phyloP scores from a whole-genome alignment of 1,140 invertebrate genomes.

The Cotesia chilonis region DNA sequence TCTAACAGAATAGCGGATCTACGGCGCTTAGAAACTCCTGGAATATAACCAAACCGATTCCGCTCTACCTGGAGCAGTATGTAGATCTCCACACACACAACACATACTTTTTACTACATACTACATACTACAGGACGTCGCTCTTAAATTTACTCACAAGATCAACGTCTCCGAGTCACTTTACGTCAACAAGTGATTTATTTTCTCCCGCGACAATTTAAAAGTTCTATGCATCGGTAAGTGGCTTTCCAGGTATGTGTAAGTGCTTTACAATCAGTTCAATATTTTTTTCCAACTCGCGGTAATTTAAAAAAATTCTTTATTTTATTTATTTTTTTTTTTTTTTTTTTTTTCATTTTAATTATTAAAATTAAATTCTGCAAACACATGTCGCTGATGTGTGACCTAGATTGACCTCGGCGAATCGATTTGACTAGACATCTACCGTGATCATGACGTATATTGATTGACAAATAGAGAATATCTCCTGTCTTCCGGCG shows the following conservation, averaged over 20 bases:
- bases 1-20: no score
- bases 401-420: constrained; percentile 25
- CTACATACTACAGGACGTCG: background rate
- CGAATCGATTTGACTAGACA: constrained; percentile 36
- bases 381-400: no score
- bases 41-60: no score
- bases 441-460: constrained; percentile 25
- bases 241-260: constrained; percentile 19
- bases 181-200: constrained; percentile 24
- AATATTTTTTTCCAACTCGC: no score
- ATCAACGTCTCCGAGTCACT: constrained; percentile 19
- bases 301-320: no score
- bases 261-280: background rate
- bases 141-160: background rate
- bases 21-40: no score
- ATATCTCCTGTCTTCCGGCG: constrained; percentile 23
- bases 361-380: no score
- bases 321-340: no score
- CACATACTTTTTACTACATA: no score
- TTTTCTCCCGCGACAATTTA: constrained; percentile 30
- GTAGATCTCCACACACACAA: no score
- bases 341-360: no score
- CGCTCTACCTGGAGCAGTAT: no score
- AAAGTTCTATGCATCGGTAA: constrained; percentile 34
- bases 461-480: constrained; percentile 29